phyloP scores from a whole-genome alignment of 1,140 invertebrate species.

The Nephila pilipes region DNA sequence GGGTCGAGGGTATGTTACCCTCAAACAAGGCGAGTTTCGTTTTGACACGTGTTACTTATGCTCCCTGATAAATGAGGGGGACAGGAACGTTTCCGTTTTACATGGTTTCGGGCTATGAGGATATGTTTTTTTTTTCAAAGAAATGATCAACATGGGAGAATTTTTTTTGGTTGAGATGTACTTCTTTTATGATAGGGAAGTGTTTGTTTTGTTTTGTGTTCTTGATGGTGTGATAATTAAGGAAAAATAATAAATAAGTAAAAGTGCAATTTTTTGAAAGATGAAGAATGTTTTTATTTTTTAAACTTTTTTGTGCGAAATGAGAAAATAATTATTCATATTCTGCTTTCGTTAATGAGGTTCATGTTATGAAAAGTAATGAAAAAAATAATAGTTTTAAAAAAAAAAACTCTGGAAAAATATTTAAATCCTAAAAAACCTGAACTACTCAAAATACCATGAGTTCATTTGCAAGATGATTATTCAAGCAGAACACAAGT shows the following conservation, averaged over 20 bases:
- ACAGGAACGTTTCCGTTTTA: constrained; percentile 38
- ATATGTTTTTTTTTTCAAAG: not conserved
- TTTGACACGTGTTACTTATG: constrained; percentile 70
- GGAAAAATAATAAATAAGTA: not conserved
- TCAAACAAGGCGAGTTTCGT: constrained; percentile 55
- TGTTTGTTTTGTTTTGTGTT: not conserved
- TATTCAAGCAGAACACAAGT: no score
- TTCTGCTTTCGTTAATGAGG: no score
- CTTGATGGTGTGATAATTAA: not conserved
- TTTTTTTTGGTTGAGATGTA: not conserved
- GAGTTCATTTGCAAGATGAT: no score
- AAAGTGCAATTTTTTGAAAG: no score
- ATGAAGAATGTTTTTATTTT: no score
- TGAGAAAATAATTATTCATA: no score
- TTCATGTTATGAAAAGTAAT: no score
- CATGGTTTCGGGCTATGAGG: not conserved
- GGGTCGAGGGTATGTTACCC: constrained; percentile 18
- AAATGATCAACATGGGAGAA: constrained; percentile 13
- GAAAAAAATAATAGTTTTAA: no score
- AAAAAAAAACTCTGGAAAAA: no score
- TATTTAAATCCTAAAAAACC: no score
- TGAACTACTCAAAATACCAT: no score
- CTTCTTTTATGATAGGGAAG: not conserved
- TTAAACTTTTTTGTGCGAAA: no score
- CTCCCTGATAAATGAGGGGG: constrained; percentile 52